These are phyloP conservation scores for Sialis fuliginosa DNA, from an alignment of 2,888 invertebrate genomes.

Conservation along the genomic window DNA sequence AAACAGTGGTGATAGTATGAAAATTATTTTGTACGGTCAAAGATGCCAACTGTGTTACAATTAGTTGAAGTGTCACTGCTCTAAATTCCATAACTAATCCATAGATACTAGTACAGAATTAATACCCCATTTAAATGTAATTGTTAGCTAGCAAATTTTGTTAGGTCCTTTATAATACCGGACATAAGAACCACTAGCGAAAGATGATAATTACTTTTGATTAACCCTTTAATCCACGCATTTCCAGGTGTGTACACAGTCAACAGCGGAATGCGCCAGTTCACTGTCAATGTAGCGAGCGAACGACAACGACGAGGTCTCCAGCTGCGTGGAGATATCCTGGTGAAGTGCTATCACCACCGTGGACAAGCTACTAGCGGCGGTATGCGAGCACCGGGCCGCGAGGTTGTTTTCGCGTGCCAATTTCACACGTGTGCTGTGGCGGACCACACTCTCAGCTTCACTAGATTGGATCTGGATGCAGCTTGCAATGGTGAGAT, in stretches of 20 bases:
- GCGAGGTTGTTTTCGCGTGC: conserved; percentile 65
- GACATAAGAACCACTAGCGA: no score
- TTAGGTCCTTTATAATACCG: no score
- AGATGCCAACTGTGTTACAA: no score
- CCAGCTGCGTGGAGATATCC: conserved; percentile 71
- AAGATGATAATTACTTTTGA: no score
- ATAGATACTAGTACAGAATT: no score
- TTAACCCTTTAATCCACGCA: no score
- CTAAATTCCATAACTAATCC: no score
- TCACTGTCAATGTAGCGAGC: conserved; percentile 50
- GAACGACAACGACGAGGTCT: conserved; percentile 42
- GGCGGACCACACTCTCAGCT: conserved; percentile 65
- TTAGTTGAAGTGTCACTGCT: no score
- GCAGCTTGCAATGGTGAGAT: conserved; percentile 59
- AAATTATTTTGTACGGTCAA: no score
- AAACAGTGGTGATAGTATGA: no score
- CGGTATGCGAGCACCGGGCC: conserved; percentile 19
- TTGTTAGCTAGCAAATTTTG: no score
- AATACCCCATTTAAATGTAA: no score
- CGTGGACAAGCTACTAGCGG: conserved; percentile 13
- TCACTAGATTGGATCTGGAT: conserved; percentile 75
- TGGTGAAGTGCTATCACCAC: conserved; percentile 79
- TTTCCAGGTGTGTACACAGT: conserved; percentile 48
- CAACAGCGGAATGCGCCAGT: conserved; percentile 42
- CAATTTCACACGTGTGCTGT: conserved; percentile 94